Conservation (phyloP, 2,888 invertebrate genomes). For the Poecilobothrus nobilitatus region DNA sequence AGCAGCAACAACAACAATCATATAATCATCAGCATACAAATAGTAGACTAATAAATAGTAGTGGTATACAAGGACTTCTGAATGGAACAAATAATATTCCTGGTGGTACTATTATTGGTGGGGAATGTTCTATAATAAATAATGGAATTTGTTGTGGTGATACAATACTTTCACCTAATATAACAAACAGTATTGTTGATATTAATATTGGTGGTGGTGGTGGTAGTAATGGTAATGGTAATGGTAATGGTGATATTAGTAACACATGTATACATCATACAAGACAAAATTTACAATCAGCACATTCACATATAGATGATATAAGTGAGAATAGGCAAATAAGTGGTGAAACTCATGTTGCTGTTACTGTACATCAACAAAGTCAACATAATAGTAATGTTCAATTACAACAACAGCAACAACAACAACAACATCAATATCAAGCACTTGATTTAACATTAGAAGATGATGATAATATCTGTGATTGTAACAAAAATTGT, state of each 20-base stretch:
- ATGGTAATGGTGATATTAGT: constrained; percentile 11
- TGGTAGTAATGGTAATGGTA: neutral
- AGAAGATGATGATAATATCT: constrained; percentile 21
- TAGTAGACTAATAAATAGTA: neutral
- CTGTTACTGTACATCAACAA: constrained; percentile 28
- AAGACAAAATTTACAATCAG: constrained; percentile 11
- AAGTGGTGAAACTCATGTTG: constrained; percentile 28
- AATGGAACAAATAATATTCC: neutral
- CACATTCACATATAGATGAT: constrained; percentile 22
- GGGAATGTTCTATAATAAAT: neutral
- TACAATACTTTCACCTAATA: neutral
- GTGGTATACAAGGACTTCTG: neutral
- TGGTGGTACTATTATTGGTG: neutral
- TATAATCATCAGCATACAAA: constrained; percentile 13
- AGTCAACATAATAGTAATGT: constrained; percentile 26
- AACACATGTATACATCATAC: constrained; percentile 11
- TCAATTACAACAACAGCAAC: constrained; percentile 18
- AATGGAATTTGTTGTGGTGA: neutral
- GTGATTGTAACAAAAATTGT: constrained; percentile 9
- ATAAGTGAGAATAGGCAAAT: constrained; percentile 26
- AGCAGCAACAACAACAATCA: constrained; percentile 16
- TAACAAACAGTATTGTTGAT: no score
- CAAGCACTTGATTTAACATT: constrained; percentile 24
- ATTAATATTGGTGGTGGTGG: no score
- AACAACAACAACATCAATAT: constrained; percentile 22